These are phyloP conservation scores for Pygocentrus nattereri DNA, from an alignment of 2,797 vertebrate species.

Conservation along the genomic window DNA sequence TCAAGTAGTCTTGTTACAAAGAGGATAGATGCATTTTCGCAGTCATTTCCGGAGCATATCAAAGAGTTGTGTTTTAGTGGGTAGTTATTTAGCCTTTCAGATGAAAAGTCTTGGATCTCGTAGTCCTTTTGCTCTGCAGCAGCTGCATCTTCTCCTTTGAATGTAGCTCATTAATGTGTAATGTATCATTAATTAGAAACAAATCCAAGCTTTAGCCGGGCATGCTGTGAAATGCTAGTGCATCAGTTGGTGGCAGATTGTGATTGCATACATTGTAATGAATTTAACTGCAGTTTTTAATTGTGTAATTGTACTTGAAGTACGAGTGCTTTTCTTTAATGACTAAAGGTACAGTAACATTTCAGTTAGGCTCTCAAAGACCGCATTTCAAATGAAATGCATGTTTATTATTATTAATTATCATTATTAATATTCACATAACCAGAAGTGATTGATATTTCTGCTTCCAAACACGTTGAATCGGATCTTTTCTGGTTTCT, in stretches of 20 bases:
- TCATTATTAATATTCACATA: neutral
- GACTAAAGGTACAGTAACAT: conserved; percentile 24
- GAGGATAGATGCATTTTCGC: neutral
- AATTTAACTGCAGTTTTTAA: conserved; percentile 66
- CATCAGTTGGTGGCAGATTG: conserved; percentile 58
- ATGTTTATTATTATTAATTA: conserved; percentile 17
- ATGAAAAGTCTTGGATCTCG: conserved; percentile 10
- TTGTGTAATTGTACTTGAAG: conserved; percentile 62
- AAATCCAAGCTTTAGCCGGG: conserved; percentile 61
- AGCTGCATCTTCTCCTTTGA: conserved; percentile 41
- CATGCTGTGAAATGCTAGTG: conserved; percentile 66
- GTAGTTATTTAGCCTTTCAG: conserved; percentile 14
- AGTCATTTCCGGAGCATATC: neutral
- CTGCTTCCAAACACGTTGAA: neutral
- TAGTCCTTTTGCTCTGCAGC: conserved; percentile 19
- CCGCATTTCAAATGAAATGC: neutral
- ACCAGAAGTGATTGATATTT: neutral
- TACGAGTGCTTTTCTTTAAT: conserved; percentile 14
- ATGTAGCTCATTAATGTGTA: conserved; percentile 61
- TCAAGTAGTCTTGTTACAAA: neutral
- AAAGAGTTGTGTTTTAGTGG: neutral
- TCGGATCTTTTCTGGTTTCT: neutral
- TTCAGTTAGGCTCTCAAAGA: neutral
- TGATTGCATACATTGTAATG: conserved; percentile 58
- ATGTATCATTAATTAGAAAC: too few relatives aligned